Base-by-base conservation (phyloP, 2,113 vertebrate genomes). In the Vanacampus margaritifer region DNA sequence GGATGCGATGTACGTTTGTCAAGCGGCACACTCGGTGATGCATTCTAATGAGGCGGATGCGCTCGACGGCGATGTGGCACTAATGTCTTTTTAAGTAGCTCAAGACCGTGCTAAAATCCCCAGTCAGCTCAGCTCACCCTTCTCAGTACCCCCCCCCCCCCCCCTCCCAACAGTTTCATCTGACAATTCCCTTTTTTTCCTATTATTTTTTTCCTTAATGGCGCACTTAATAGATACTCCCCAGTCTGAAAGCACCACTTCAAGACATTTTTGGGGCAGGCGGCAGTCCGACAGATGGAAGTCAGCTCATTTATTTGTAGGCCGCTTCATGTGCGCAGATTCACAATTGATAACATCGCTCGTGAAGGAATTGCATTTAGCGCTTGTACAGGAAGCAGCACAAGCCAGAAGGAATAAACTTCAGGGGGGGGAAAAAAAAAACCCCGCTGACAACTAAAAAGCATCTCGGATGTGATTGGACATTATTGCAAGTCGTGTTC, bases 221-320 rank as follows among this genome's bases (percentile, higher is more conserved):
- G 39, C 62, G 2, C 54, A 32, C 26, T 57, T 8, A 32, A 16
- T 73, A 78, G 80, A 79, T 81, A 75, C 77, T 75, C 83, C 81
- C 74, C 54, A 45, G 59, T 64, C 81, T 62, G 64, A 72, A 82
- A 84, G 76, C 71, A 69, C 63, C 73, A 69, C 72, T 75, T 76
- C 76, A 73, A 51, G 68, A 78, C 7, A 37, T 74, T 79, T 83
- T 71, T 37, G 28, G 54, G 26, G 14, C 7, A 17, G 26, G 57
- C 6, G 45, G 17, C 75, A 76, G 80, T 78, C 79, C 85, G 83
- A 83, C 82, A 69, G 85, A 78, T 86, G 57, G 76, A 80, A 82
- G 82, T 72, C 53, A 17, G 76, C 69, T 88, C 86, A 88, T 87
- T 88, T 89, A 88, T 88, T 87, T 88, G 83, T 80, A 84, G 82